Evolutionary conservation across 2,888 invertebrate species (phyloP), one percentile per base, ranked within the genome.

Genomic region (Malacosoma neustria): DNA sequence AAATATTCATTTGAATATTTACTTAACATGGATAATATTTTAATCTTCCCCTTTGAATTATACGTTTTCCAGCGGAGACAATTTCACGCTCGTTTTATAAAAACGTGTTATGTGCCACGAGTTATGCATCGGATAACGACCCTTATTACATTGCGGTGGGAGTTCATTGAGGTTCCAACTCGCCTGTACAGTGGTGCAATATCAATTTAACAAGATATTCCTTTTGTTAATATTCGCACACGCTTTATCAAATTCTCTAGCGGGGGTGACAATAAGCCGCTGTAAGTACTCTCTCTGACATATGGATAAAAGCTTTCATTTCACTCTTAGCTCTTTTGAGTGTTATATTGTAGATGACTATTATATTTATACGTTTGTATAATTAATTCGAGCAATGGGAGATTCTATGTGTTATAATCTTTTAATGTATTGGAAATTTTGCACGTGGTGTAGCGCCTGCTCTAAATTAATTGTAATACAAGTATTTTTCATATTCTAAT

Each of bases 21-120:
- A 87, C 86, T 86, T 85, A 87, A 86, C 87, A 85, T 84, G 86
- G 82, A 86, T 87, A 87, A 87, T 87, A 87, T 87, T 87, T 87
- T 87, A 87, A 87, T 87, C 87, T 86, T 82, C 86, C 87, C 86
- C 84, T 85, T 79, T 82, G 82, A 84, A 84, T 82, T 84, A 85
- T 77, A 85, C 84, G 81, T 80, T 85, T 85, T 84, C 84, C 76
- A 80, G 67, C 79, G 80, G 81, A 85, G 84, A 84, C 84, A 85
- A 84, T 82, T 82, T 84, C 82, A 79, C 81, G 74, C 71, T 59
- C 54, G 59, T 60, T 72, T 63, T 59, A 46, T 48, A 44, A 44
- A 62, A 84, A 81, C 51, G 73, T 38, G 68, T 52, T 71, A 86
- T 71, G 55, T 61, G 49, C 44, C 34, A n/a, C 30, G 37, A 42